Base-by-base conservation (phyloP, 2,888 invertebrate species). In the Kryphioiulus occultus region DNA sequence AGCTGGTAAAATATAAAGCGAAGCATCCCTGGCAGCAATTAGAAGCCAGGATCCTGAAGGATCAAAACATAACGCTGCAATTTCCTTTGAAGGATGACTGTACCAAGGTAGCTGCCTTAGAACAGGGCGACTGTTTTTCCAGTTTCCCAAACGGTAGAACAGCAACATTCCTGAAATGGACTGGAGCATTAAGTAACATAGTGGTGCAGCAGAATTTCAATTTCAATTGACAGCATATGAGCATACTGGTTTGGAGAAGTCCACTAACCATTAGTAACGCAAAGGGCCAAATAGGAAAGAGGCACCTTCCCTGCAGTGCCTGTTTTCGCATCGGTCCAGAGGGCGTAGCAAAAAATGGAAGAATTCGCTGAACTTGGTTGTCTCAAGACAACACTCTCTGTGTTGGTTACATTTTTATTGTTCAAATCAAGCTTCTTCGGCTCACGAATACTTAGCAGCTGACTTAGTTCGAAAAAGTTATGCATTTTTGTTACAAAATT, bases 1-100 rank as follows among this genome's bases (percentile, higher is more conserved):
- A 22, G 94, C 94, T 88, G 95, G 95, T 82, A 95, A 91, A 89
- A 95, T 94, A 90, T 93, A 94, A 22, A 95, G 91, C 10, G 94
- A 94, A 88, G 94, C 93, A 91, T 95, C 94, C 32, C 93, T 90
- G 89, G 93, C 91, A 68, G 91, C 91, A 89, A 95, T 93, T 35
- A 96, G 92, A 39, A 96, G 92, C 96, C 96, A 96, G 82, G 95
- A 94, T 87, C 96, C 96, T 88, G 95, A 94, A 0, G 96, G 95
- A 92, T 97, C 96, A 92, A 97, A 97, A 91, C 96, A 96, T 91
- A 96, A 89, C 32, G 91, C 90, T 19, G 89, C 90, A 87, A 92
- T 91, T 30, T 90, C 89, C 85, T 91, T 90, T 12, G 91, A 90
- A 78, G 89, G 89, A 88, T 90, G 89, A 68, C 88, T 86, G 84